phyloP scores from a whole-genome alignment of 2,113 vertebrate species.

The Catagonus wagneri region DNA sequence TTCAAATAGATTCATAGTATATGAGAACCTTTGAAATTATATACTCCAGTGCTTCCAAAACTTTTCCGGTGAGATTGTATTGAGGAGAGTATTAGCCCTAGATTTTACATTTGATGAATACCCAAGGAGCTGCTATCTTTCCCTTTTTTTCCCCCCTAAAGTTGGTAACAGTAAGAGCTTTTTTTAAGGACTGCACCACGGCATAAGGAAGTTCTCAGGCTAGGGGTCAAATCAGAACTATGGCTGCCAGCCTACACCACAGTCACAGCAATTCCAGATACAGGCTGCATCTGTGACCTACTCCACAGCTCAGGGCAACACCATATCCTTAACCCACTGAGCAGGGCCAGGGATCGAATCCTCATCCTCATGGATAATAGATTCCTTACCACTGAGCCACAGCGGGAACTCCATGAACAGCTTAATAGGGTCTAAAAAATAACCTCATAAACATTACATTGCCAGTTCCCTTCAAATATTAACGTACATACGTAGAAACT shows the following conservation, averaged over 20 bases:
- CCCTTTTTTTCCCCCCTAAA: neutral
- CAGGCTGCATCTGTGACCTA: no score
- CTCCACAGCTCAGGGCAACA: no score
- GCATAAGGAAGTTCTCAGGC: no score
- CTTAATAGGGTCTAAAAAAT: neutral
- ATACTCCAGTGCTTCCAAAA: neutral
- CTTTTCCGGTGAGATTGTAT: neutral
- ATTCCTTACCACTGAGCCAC: no score
- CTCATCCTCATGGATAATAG: no score
- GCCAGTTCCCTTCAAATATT: neutral
- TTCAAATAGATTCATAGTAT: slow-evolving; percentile 21
- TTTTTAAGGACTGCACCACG: no score
- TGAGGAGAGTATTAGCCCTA: neutral
- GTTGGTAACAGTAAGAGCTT: neutral
- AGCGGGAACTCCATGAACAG: neutral
- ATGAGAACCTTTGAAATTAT: neutral
- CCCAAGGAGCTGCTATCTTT: neutral
- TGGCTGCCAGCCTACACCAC: no score
- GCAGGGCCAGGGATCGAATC: no score
- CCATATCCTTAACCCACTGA: no score
- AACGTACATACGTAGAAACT: neutral
- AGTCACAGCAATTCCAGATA: no score
- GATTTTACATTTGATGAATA: neutral
- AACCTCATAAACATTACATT: neutral
- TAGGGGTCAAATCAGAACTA: no score